phyloP scores from a whole-genome alignment of 2,797 vertebrate genomes.

The Harpagifer antarcticus region DNA sequence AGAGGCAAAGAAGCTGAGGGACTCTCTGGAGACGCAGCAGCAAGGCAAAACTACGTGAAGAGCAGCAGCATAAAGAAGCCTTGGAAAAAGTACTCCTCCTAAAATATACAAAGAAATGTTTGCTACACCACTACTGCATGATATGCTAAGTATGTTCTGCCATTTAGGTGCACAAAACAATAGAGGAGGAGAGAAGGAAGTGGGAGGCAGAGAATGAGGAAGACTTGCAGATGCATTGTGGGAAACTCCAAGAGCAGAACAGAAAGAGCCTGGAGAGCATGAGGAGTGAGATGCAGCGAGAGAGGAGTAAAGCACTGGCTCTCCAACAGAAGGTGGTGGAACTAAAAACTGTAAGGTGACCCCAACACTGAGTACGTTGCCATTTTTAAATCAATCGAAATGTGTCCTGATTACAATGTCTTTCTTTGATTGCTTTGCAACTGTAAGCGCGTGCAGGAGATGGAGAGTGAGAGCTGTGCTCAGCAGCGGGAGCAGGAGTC shows the following conservation, averaged over 20 bases:
- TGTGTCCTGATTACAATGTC: neutral
- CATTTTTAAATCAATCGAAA: neutral
- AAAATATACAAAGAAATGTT: neutral
- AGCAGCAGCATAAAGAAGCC: conserved; percentile 70
- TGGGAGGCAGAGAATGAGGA: conserved; percentile 75
- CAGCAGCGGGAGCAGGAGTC: conserved; percentile 77
- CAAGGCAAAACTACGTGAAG: conserved; percentile 64
- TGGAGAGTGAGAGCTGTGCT: conserved; percentile 62
- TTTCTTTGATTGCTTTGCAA: conserved; percentile 6
- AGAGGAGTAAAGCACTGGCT: conserved; percentile 58
- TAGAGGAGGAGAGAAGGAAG: conserved; percentile 65
- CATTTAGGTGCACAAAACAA: conserved; percentile 62
- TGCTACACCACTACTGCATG: neutral
- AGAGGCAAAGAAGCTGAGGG: conserved; percentile 67
- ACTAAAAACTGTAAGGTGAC: conserved; percentile 80
- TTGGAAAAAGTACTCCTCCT: conserved; percentile 70
- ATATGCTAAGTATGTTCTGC: neutral
- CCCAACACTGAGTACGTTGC: neutral
- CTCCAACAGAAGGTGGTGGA: conserved; percentile 77
- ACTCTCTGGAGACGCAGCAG: conserved; percentile 67
- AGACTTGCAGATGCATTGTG: conserved; percentile 64
- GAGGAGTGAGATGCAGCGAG: conserved; percentile 64
- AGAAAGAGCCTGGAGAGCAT: conserved; percentile 42
- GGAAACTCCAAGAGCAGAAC: conserved; percentile 75
- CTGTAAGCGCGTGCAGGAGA: conserved; percentile 76